These are phyloP conservation scores for Orbicella faveolata DNA, from an alignment of 64 coral and sea anemone species.

Conservation along the genomic window DNA sequence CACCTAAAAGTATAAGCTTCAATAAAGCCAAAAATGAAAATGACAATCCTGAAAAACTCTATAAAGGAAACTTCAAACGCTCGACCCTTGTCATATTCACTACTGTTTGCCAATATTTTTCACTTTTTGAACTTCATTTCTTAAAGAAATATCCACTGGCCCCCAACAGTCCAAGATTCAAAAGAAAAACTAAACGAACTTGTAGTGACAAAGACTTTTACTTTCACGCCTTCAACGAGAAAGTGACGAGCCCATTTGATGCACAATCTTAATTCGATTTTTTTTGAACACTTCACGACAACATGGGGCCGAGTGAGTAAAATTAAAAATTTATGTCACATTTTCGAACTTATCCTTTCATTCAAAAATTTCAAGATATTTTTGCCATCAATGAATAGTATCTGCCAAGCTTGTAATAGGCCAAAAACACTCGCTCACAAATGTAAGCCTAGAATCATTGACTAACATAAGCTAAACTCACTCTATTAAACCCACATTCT, in stretches of 20 bases:
- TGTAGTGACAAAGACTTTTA: constrained; percentile 25
- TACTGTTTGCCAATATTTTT: background rate
- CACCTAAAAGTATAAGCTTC: background rate
- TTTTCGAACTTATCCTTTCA: constrained; percentile 18
- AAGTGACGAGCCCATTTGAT: constrained; percentile 32
- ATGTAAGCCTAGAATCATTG: background rate
- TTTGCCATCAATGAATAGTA: background rate
- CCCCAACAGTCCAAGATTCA: background rate
- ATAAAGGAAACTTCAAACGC: background rate
- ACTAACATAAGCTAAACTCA: background rate
- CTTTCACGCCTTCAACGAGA: constrained; percentile 27
- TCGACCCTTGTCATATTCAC: background rate
- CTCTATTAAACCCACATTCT: constrained; percentile 36
- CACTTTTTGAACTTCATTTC: background rate
- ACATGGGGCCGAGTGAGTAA: constrained; percentile 32
- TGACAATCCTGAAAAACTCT: background rate
- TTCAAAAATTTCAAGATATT: constrained; percentile 17
- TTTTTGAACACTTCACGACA: constrained; percentile 36
- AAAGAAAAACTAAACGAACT: constrained; percentile 18
- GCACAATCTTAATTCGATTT: constrained; percentile 52
- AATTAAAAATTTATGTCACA: constrained; percentile 42
- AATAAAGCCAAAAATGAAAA: background rate
- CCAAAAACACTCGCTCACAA: background rate
- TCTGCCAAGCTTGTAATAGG: background rate
- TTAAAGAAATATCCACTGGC: background rate